Evolutionary conservation across 2,888 invertebrate genomes (phyloP).

Genomic region (Nesidiocoris tenuis): DNA sequence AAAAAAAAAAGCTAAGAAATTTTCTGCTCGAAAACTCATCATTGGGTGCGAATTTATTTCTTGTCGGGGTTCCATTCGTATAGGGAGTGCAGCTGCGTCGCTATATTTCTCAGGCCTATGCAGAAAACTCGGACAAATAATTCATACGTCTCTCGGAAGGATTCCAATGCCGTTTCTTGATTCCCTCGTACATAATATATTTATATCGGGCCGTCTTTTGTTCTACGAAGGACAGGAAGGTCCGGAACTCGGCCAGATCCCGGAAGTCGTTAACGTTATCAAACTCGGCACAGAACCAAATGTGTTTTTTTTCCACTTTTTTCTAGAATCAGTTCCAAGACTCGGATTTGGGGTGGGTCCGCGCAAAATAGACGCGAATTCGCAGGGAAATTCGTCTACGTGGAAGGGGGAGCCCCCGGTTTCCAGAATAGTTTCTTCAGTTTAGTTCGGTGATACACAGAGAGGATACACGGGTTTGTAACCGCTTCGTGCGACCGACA

Average conservation of each 20-base stretch:
- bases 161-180: too few relatives aligned
- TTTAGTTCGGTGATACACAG: conserved; percentile 13
- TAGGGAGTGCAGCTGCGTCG: too few relatives aligned
- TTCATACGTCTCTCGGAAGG: too few relatives aligned
- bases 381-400: conserved; percentile 8
- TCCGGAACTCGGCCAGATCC: not conserved
- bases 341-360: not conserved
- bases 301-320: too few relatives aligned
- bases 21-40: too few relatives aligned
- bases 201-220: not conserved
- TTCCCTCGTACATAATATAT: not conserved
- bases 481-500: conserved; percentile 14
- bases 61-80: too few relatives aligned
- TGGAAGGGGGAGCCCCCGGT: conserved; percentile 27
- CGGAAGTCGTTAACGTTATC: too few relatives aligned
- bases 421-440: conserved; percentile 31
- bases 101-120: too few relatives aligned
- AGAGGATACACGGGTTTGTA: conserved; percentile 25
- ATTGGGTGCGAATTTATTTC: too few relatives aligned
- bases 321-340: too few relatives aligned
- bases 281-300: not conserved
- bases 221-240: not conserved
- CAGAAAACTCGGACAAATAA: too few relatives aligned
- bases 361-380: not conserved
- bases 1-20: too few relatives aligned